phyloP scores from a whole-genome alignment of 2,113 vertebrate species.

The Rhinoderma darwinii region DNA sequence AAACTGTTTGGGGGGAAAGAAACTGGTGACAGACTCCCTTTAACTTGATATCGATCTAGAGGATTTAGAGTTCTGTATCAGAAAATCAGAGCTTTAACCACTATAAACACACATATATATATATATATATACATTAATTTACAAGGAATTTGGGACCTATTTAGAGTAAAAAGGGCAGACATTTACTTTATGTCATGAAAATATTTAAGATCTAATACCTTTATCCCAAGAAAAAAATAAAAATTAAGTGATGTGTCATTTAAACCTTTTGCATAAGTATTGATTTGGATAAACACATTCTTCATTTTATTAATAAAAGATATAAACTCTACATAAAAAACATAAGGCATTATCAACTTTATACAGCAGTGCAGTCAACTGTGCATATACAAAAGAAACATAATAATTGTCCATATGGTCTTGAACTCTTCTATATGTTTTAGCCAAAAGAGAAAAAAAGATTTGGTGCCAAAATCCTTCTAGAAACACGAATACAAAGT shows the following conservation, averaged over 20 bases:
- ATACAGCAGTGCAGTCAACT: slow-evolving; percentile 5
- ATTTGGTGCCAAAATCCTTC: neutral
- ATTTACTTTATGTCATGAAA: neutral
- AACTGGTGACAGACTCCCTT: too few species aligned
- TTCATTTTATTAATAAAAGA: slow-evolving; percentile 46
- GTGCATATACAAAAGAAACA: neutral
- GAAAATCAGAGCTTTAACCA: neutral
- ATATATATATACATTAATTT: too few species aligned
- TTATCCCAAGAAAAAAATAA: neutral
- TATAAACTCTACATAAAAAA: slow-evolving; percentile 41
- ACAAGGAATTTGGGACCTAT: neutral
- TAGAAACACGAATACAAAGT: neutral
- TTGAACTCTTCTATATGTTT: neutral
- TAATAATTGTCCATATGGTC: neutral
- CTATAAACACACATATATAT: neutral
- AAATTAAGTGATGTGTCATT: neutral
- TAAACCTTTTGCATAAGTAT: neutral
- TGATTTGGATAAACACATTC: neutral
- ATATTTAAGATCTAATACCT: neutral
- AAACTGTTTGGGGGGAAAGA: too few species aligned
- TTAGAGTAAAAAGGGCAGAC: neutral
- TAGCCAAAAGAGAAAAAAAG: neutral
- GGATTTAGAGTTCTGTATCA: too few species aligned
- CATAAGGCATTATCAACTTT: neutral
- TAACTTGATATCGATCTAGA: too few species aligned